Base-by-base conservation (phyloP, 64 coral and sea anemone species). In the Montipora capricornis region DNA sequence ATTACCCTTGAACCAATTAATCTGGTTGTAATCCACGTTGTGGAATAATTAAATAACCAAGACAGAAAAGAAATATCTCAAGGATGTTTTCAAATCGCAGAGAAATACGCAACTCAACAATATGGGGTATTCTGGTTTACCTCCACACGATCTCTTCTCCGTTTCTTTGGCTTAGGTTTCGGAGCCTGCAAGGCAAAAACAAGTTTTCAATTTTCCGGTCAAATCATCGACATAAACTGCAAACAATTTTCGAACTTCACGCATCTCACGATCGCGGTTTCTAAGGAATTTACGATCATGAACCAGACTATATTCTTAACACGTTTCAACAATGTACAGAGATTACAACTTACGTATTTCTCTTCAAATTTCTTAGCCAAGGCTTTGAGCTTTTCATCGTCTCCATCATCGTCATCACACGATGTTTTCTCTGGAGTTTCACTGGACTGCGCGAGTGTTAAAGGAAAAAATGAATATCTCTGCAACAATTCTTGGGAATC, bases 351-450 rank as follows among this genome's bases (percentile, higher is more conserved):
- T 83, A 99, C 98, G 20, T 99, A 99, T 99, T 99, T 99, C 79
- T 96, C 95, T 66, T 99, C 98, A 82, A 99, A 99, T 89, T 95
- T 96, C 77, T 99, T 96, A 37, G 98, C 98, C 47, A 99, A 93
- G 47, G 80, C 89, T 90, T 91, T 96, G 37, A 99, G 78, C 75
- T 99, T 91, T 44, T 95, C 95, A 9, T 94, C 89, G 1, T 99
- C 92, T 51, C 82, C 74, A 79, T 96, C 95, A 19, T 89, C 98
- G 15, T 99, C 87, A 29, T 60, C 49, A 50, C 71, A 75, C 45
- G 61, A 17, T 59, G 80, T 61, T 69, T 90, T 93, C 48, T 87
- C 67, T 37, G 83, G 64, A 64, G 74, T 87, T 79, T 88, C 83
- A 44, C 47, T 78, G 67, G 77, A 62, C 92, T 93, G 24, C 53